Evolutionary conservation across 2,113 vertebrate genomes (phyloP).

Genomic region (Semnornis frantzii): DNA sequence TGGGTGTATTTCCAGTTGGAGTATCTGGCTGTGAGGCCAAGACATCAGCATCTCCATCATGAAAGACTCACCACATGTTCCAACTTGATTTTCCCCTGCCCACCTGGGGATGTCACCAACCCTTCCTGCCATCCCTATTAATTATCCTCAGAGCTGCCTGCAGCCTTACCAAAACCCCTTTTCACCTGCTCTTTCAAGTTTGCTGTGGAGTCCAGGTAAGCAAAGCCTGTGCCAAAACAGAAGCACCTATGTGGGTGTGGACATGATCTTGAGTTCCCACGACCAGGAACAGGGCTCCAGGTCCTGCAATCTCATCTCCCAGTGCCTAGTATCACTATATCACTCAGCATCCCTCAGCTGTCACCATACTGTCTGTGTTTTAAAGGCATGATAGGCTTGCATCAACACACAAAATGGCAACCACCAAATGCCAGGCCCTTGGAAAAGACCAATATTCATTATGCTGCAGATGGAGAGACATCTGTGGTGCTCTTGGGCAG

Average conservation of each 20-base stretch:
- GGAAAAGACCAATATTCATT: not conserved
- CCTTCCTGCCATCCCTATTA: not conserved
- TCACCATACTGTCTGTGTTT: not conserved
- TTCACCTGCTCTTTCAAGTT: constrained; percentile 32
- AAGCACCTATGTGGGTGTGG: not conserved
- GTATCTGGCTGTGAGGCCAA: not conserved
- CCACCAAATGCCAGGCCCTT: not conserved
- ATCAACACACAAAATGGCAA: not conserved
- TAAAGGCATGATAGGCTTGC: not conserved
- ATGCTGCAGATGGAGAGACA: not conserved
- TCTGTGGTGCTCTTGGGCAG: not conserved
- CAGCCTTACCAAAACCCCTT: constrained; percentile 36
- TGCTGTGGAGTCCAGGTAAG: not conserved
- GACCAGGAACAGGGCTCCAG: not conserved
- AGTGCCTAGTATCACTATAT: not conserved
- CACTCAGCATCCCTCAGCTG: not conserved
- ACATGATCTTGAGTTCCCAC: not conserved
- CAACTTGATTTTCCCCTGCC: constrained; percentile 25
- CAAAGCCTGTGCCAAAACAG: not conserved
- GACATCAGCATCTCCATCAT: not conserved
- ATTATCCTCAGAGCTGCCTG: constrained; percentile 27
- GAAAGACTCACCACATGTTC: constrained; percentile 3
- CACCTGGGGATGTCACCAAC: constrained; percentile 26
- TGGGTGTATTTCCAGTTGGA: not conserved
- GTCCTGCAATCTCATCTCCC: not conserved